phyloP scores from a whole-genome alignment of 2,888 invertebrate species.

The Netelia inedita region DNA sequence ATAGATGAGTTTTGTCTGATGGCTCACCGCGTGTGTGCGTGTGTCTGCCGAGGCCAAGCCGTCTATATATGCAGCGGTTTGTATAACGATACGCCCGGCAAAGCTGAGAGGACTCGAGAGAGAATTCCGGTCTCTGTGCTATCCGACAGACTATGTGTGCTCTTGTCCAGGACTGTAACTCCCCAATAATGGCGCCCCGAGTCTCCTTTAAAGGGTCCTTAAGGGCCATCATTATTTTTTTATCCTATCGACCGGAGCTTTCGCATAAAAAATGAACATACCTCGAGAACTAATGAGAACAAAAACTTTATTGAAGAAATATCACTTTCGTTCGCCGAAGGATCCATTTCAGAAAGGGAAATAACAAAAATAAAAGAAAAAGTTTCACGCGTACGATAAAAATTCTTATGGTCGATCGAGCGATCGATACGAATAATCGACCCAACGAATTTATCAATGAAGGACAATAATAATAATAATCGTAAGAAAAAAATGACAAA shows the following conservation, averaged over 20 bases:
- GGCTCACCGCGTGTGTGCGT: conserved; percentile 20
- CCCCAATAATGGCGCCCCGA: conserved; percentile 8
- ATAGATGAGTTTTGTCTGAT: conserved; percentile 45
- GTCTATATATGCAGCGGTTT: conserved; percentile 28
- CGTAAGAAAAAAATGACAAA: background rate
- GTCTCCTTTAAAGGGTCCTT: background rate
- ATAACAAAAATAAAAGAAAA: background rate
- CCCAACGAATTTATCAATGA: background rate
- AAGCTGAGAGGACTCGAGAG: conserved; percentile 40
- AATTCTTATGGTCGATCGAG: too few species aligned
- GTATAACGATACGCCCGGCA: conserved; percentile 45
- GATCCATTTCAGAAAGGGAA: background rate
- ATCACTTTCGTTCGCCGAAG: background rate
- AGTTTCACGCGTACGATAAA: background rate
- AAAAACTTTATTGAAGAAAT: background rate
- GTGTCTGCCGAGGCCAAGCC: conserved; percentile 9
- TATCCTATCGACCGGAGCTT: background rate
- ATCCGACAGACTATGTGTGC: conserved; percentile 29
- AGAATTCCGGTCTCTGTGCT: conserved; percentile 37
- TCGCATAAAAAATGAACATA: background rate
- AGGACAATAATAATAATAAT: background rate
- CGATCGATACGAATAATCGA: too few species aligned
- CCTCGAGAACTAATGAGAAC: background rate
- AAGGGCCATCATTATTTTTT: background rate
- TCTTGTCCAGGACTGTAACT: conserved; percentile 42